These are phyloP conservation scores for Acrossocheilus wenchowensis DNA, from an alignment of 2,797 vertebrate genomes.

Conservation along the genomic window DNA sequence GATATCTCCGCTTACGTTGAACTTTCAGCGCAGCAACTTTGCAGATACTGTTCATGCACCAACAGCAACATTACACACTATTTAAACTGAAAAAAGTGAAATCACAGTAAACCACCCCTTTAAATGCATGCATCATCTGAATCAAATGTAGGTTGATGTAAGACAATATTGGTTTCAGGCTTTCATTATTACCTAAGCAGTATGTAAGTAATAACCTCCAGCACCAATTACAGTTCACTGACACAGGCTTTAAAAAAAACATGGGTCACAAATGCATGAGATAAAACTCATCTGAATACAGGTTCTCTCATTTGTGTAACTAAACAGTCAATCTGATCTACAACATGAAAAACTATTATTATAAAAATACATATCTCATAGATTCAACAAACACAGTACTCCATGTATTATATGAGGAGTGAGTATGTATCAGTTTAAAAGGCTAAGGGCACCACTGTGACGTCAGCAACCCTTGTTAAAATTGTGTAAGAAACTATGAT, in stretches of 20 bases:
- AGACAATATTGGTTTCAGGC: not conserved
- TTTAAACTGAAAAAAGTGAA: no score
- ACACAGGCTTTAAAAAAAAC: slow-evolving; percentile 23
- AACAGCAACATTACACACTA: no score
- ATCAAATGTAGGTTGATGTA: not conserved
- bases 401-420: slow-evolving; percentile 10
- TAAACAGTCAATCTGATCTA: slow-evolving; percentile 29
- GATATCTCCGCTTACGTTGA: no score
- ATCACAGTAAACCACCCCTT: not conserved
- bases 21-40: no score
- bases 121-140: slow-evolving; percentile 17
- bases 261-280: not conserved
- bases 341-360: slow-evolving; percentile 46
- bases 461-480: not conserved
- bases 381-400: slow-evolving; percentile 29
- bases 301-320: slow-evolving; percentile 14
- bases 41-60: no score
- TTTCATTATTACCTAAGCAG: not conserved
- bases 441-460: not conserved
- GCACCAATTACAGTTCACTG: slow-evolving; percentile 20
- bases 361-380: slow-evolving; percentile 52
- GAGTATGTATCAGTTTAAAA: slow-evolving; percentile 28
- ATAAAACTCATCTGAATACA: not conserved
- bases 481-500: not conserved
- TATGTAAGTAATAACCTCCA: slow-evolving; percentile 2